A percentile compares a stretch with the other conserved stretches of the same genome.
Evolutionary conservation across 2,113 vertebrate species (phyloP).

Genomic region (Melanerpes formicivorus): DNA sequence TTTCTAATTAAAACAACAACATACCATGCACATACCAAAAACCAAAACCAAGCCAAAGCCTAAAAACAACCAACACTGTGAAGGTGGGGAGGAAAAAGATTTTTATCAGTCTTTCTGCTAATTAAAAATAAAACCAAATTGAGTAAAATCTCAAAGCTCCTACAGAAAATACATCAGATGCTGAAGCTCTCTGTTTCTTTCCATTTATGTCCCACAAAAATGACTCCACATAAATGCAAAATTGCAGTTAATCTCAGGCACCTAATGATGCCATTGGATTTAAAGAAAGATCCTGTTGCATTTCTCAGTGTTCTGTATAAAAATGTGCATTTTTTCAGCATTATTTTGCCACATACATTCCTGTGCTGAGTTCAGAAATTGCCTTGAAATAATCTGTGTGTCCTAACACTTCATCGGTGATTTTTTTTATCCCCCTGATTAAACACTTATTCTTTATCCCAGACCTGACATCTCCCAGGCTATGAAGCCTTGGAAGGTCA

Average conservation of each 20-base stretch:
- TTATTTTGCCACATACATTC: background rate
- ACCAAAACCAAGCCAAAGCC: accelerated
- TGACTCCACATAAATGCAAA: background rate
- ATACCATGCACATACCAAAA: background rate
- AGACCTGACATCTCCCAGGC: background rate
- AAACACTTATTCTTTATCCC: background rate
- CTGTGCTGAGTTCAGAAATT: background rate
- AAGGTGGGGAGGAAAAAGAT: background rate
- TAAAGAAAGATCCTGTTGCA: background rate
- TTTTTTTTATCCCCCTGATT: conserved; percentile 26
- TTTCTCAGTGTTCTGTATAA: background rate
- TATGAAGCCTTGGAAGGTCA: conserved; percentile 33
- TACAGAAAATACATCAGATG: background rate
- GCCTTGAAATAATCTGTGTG: background rate
- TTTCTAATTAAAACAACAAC: background rate
- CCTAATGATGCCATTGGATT: background rate
- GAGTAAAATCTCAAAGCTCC: background rate
- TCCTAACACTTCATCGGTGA: background rate
- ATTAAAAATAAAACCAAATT: background rate
- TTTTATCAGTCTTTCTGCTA: background rate
- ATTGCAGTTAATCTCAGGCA: background rate
- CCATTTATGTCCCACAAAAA: background rate
- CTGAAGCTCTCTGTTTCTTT: background rate
- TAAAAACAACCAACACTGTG: background rate
- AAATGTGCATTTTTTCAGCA: background rate